phyloP scores from a whole-genome alignment of 1,140 invertebrate species.

The Ips nitidus region DNA sequence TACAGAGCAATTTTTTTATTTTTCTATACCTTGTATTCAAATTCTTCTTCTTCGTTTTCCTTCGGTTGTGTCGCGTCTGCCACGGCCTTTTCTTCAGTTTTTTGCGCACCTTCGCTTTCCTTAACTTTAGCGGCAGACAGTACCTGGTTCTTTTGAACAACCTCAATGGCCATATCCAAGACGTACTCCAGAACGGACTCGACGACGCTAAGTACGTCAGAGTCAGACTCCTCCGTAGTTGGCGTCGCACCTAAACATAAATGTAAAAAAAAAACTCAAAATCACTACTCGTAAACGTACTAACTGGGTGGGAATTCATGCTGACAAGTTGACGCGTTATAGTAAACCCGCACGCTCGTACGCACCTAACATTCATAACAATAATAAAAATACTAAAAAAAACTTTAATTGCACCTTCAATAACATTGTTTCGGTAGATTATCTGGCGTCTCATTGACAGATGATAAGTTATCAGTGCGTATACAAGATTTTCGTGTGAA shows the following conservation, averaged over 20 bases:
- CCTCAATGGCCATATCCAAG: slow-evolving; percentile 46
- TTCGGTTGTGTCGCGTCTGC: not conserved
- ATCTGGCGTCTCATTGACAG: slow-evolving; percentile 27
- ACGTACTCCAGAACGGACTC: slow-evolving; percentile 42
- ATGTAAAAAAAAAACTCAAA: not conserved
- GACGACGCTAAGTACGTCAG: slow-evolving; percentile 34
- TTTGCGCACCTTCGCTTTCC: not conserved
- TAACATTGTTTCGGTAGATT: not conserved
- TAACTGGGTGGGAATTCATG: not conserved
- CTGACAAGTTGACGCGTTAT: not conserved
- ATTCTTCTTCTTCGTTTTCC: slow-evolving; percentile 18
- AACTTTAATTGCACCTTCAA: slow-evolving; percentile 12
- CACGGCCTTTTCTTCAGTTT: not conserved
- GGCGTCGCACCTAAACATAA: not conserved
- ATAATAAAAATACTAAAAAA: not conserved
- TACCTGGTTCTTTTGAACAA: slow-evolving; percentile 41
- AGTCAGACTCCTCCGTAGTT: slow-evolving; percentile 15
- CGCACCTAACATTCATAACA: too few relatives aligned
- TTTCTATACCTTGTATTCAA: slow-evolving; percentile 17
- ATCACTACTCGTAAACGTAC: not conserved
- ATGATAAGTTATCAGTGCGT: slow-evolving; percentile 9
- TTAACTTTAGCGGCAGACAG: slow-evolving; percentile 21
- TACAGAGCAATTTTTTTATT: not conserved
- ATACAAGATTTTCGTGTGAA: slow-evolving; percentile 2
- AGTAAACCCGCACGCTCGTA: too few relatives aligned